Conservation (phyloP, 2,888 invertebrate species). For the Nomada hirtipes region DNA sequence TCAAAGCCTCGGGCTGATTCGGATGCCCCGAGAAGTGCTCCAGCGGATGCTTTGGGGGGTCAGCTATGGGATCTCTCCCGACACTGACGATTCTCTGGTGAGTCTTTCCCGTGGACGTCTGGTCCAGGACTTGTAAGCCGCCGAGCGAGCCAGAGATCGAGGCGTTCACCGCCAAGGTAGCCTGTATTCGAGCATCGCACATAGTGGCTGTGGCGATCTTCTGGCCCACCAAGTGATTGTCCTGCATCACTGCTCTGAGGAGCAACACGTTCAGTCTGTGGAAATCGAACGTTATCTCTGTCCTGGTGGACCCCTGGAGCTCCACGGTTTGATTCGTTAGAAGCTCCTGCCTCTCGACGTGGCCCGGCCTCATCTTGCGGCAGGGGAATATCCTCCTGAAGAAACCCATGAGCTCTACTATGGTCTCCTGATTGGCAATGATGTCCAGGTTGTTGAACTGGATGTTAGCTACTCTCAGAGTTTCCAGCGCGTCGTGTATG, state of each 20-base stretch:
- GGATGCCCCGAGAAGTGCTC: constrained; percentile 80
- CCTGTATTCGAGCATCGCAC: constrained; percentile 95
- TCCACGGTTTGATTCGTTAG: constrained; percentile 74
- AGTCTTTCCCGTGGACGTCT: constrained; percentile 92
- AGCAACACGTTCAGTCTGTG: constrained; percentile 95
- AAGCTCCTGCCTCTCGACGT: constrained; percentile 76
- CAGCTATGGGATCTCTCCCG: constrained; percentile 90
- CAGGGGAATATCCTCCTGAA: constrained; percentile 89
- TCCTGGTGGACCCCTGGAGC: constrained; percentile 84
- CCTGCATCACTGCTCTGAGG: constrained; percentile 91
- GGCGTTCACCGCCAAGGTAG: constrained; percentile 88
- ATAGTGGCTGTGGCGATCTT: constrained; percentile 98
- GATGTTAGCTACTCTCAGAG: constrained; percentile 91
- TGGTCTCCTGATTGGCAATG: constrained; percentile 98
- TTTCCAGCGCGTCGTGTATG: constrained; percentile 85
- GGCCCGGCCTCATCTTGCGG: constrained; percentile 65
- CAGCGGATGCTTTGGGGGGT: constrained; percentile 79
- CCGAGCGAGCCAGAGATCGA: constrained; percentile 94
- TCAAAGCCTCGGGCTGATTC: constrained; percentile 85
- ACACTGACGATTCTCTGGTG: constrained; percentile 95
- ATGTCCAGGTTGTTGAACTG: constrained; percentile 97
- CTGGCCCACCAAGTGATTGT: constrained; percentile 89
- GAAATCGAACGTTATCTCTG: constrained; percentile 96
- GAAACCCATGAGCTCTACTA: constrained; percentile 96
- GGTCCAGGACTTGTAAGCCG: constrained; percentile 95